These are phyloP conservation scores for Festucalex cinctus DNA, from an alignment of 2,113 vertebrate species.

Conservation along the genomic window DNA sequence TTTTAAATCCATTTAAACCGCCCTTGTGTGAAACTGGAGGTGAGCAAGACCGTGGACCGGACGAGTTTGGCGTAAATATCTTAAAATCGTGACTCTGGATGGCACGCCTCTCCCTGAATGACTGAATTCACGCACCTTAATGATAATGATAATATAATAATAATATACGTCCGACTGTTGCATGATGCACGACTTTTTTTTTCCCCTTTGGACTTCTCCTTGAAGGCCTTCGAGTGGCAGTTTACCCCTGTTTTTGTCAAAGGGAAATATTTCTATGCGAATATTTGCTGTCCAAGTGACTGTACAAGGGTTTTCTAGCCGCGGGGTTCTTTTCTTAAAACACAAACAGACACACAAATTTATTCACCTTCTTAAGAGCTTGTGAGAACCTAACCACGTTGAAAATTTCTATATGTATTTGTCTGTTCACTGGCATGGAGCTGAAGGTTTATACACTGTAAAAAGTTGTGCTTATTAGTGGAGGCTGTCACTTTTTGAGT, in stretches of 20 bases:
- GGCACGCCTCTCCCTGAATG: not conserved
- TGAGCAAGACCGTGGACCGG: conserved; percentile 20
- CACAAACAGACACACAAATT: conserved; percentile 35
- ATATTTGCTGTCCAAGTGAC: conserved; percentile 32
- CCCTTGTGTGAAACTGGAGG: conserved; percentile 20
- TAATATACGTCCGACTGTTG: conserved; percentile 28
- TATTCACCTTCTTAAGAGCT: conserved; percentile 28
- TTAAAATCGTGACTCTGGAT: not conserved
- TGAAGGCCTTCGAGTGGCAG: conserved; percentile 61
- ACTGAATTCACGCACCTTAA: not conserved
- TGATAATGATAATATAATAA: not conserved
- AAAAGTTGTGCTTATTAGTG: conserved; percentile 43
- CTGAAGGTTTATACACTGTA: conserved; percentile 66
- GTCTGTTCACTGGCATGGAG: conserved; percentile 66
- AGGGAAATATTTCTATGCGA: conserved; percentile 65
- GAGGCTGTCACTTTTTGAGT: conserved; percentile 37
- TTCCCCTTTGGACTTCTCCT: conserved; percentile 7
- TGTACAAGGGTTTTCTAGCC: conserved; percentile 48
- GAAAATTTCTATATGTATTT: conserved; percentile 56
- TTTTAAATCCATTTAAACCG: conserved; percentile 28
- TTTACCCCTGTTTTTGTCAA: conserved; percentile 70
- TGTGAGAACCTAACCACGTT: conserved; percentile 45
- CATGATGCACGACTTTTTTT: conserved; percentile 17
- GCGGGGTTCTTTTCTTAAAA: conserved; percentile 47
- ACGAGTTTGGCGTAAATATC: conserved; percentile 31